These are phyloP conservation scores for Habrosyne pyritoides DNA, from an alignment of 2,888 invertebrate genomes.

Conservation along the genomic window DNA sequence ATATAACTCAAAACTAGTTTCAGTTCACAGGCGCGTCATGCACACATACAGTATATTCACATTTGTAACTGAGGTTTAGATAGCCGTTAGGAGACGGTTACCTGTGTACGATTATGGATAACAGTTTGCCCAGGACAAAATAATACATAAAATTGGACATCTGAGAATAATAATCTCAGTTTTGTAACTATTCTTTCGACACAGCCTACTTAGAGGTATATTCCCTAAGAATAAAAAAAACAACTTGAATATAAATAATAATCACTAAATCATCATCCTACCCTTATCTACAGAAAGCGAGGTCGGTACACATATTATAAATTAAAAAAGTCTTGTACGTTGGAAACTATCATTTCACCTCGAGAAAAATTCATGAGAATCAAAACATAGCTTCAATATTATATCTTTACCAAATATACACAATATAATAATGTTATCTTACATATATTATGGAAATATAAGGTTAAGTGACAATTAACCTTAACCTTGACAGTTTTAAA, in stretches of 20 bases:
- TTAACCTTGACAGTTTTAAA: not conserved
- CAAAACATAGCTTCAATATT: not conserved
- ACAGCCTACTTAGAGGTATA: not conserved
- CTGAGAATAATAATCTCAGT: not conserved
- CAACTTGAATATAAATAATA: not conserved
- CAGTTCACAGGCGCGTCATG: too few species aligned
- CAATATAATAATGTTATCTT: not conserved
- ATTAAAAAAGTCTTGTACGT: not conserved
- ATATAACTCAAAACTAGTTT: too few species aligned
- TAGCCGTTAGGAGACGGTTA: too few species aligned
- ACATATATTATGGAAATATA: too few species aligned
- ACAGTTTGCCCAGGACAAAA: too few species aligned
- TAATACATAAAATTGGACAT: not conserved
- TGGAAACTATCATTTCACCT: not conserved
- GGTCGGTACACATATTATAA: not conserved
- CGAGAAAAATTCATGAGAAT: not conserved
- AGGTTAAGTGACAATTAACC: not conserved
- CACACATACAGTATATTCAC: too few species aligned
- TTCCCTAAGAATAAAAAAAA: not conserved
- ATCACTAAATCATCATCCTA: not conserved
- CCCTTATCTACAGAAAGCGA: too few species aligned
- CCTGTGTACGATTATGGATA: too few species aligned
- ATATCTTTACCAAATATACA: not conserved
- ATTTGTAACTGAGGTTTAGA: too few species aligned
- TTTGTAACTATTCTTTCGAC: not conserved